Evolutionary conservation across 2,888 invertebrate genomes (phyloP).

Genomic region (Sericinus montela): DNA sequence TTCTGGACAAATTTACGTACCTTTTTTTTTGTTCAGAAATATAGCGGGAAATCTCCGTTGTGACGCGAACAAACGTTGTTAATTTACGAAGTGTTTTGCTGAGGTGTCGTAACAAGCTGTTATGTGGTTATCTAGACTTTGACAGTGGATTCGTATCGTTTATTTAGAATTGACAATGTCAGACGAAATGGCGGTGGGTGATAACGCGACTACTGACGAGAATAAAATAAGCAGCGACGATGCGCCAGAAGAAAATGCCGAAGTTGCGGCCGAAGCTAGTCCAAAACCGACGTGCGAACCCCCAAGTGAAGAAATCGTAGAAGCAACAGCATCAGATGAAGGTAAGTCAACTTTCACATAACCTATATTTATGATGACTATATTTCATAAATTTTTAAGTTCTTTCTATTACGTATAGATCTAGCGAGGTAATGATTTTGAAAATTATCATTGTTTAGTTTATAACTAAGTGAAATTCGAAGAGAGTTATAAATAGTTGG

Average conservation of each 20-base stretch:
- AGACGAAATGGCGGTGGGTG: slow-evolving; percentile 73
- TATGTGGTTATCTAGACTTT: slow-evolving; percentile 62
- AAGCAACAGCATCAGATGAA: slow-evolving; percentile 25
- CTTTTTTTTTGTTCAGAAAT: slow-evolving; percentile 47
- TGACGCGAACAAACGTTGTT: slow-evolving; percentile 67
- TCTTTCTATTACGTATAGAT: too few relatives aligned
- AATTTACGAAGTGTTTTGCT: slow-evolving; percentile 51
- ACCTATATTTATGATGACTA: slow-evolving; percentile 32
- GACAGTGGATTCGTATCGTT: slow-evolving; percentile 55
- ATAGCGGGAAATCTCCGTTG: slow-evolving; percentile 74
- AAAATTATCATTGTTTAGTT: too few relatives aligned
- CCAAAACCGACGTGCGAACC: slow-evolving; percentile 34
- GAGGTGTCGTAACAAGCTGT: slow-evolving; percentile 60
- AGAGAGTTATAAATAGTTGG: not conserved
- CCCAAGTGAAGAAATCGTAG: slow-evolving; percentile 29
- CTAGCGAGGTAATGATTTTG: too few relatives aligned
- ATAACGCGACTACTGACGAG: slow-evolving; percentile 59
- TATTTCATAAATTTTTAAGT: not conserved
- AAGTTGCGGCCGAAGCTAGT: slow-evolving; percentile 34
- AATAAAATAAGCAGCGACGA: slow-evolving; percentile 46
- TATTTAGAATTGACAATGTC: slow-evolving; percentile 70
- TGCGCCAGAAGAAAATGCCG: slow-evolving; percentile 34
- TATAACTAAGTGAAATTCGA: too few relatives aligned
- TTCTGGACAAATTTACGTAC: slow-evolving; percentile 19
- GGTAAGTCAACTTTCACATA: slow-evolving; percentile 31